Base-by-base conservation (phyloP, 2,797 vertebrate species). In the Petrocephalus sullivani region DNA sequence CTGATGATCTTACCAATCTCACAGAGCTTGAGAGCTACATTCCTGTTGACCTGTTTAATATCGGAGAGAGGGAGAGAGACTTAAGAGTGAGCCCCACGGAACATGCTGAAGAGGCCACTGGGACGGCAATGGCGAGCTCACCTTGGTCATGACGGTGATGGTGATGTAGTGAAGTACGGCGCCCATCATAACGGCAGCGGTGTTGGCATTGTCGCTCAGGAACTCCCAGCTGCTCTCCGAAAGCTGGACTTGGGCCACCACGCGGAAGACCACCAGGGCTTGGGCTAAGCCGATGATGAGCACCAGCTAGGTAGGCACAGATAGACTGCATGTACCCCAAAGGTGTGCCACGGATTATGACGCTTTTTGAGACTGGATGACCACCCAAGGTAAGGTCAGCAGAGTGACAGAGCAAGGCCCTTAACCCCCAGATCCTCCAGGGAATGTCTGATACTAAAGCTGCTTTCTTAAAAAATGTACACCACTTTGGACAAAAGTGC, bases 71-170 rank as follows among this genome's bases (percentile, higher is more conserved):
- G 14, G 61, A n/a, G 14, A 57, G 5, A 78, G 64, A 37, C n/a
- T 33, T 12, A 71, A 21, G n/a, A 53, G 28, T 9, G 46, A 58
- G 57, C n/a, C 10, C 7, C 5, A 41, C 12, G 19, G 84, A 60
- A 16, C 58, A 23, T 10, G 10, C 8, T 33, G 83, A 28, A 41
- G 12, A 4, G 2, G 57, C n/a, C 49, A 14, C 16, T 37, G 1
- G 28, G 23, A 4, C 2, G 28, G n/a, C 37, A 10, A 8, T 3
- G 12, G 58, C 7, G 19, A 8, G 33, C 0, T 19, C 95, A 98
- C 98, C 96, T 96, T 94, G 78, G 95, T 98, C 98, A 98, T 98
- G 94, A 96, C 19, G 78, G 96, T 88, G 58, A 99, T 98, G 92
- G 96, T 97, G 86, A 98, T 0, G 86, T 97, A 99, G 93, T 99